Evolutionary conservation across 2,888 invertebrate genomes (phyloP).

Genomic region (Eudasyphora cyanicolor): DNA sequence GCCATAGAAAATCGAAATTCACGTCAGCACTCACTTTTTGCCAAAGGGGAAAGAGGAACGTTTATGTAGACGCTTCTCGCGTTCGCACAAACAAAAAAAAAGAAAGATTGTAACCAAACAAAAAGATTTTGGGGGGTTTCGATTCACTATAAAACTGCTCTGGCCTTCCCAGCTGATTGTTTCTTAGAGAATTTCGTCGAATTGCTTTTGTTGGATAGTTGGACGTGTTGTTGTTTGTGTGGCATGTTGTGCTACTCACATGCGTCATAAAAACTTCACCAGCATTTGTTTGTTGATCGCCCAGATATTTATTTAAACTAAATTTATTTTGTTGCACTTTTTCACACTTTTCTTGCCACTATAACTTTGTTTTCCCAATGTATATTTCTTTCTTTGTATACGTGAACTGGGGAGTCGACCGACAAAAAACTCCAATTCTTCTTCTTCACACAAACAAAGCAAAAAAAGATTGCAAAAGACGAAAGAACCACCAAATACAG

Average conservation of each 20-base stretch:
- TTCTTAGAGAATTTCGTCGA: slow-evolving; percentile 24
- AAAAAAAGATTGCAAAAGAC: slow-evolving; percentile 23
- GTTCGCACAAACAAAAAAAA: slow-evolving; percentile 2
- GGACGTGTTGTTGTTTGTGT: slow-evolving; percentile 50
- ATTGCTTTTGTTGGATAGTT: slow-evolving; percentile 44
- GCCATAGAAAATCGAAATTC: slow-evolving; percentile 53
- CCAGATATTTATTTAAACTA: neutral
- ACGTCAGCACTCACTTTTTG: neutral
- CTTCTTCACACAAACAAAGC: slow-evolving; percentile 29
- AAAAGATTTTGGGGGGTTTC: too few relatives aligned
- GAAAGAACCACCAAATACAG: slow-evolving; percentile 11
- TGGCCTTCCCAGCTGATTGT: slow-evolving; percentile 17
- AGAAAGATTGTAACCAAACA: slow-evolving; percentile 2
- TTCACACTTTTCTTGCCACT: slow-evolving; percentile 3
- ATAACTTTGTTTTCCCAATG: neutral
- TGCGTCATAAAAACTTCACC: slow-evolving; percentile 54
- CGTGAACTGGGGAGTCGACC: slow-evolving; percentile 21
- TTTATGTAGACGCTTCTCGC: neutral
- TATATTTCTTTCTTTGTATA: neutral
- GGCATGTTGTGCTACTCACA: slow-evolving; percentile 58
- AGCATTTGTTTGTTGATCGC: slow-evolving; percentile 1
- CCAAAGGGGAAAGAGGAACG: neutral
- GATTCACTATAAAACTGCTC: slow-evolving; percentile 53
- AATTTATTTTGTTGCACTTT: neutral
- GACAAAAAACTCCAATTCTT: slow-evolving; percentile 13